These are phyloP conservation scores for Drosophila macrospina DNA, from an alignment of 2,888 invertebrate species.

Conservation along the genomic window DNA sequence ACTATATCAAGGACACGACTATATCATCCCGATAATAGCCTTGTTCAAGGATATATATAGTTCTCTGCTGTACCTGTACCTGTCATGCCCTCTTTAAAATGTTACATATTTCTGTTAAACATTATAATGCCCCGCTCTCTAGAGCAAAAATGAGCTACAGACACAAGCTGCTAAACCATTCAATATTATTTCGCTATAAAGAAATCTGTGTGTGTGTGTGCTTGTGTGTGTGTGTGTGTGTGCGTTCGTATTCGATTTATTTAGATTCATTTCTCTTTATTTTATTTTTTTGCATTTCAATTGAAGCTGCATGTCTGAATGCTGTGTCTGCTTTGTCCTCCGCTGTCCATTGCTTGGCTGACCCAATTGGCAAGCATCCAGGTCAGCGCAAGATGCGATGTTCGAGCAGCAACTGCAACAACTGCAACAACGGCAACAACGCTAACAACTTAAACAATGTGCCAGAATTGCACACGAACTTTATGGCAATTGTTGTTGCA, in stretches of 20 bases:
- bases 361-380: constrained; percentile 77
- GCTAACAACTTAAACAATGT: constrained; percentile 27
- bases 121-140: too few relatives aligned
- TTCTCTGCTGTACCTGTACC: too few relatives aligned
- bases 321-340: neutral
- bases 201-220: neutral
- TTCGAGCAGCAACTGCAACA: constrained; percentile 26
- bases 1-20: too few relatives aligned
- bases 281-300: constrained; percentile 29
- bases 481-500: constrained; percentile 33
- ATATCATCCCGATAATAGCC: too few relatives aligned
- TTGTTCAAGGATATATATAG: too few relatives aligned
- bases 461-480: constrained; percentile 42
- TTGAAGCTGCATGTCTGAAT: constrained; percentile 21
- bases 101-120: too few relatives aligned
- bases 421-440: constrained; percentile 21
- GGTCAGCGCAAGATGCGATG: constrained; percentile 45
- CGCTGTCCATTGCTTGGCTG: constrained; percentile 43
- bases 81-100: too few relatives aligned
- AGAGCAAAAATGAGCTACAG: neutral
- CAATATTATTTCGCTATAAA: constrained; percentile 1
- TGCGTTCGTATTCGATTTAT: constrained; percentile 53
- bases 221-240: constrained; percentile 11
- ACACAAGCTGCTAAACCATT: constrained; percentile 3
- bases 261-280: constrained; percentile 40